phyloP scores from a whole-genome alignment of 2,113 vertebrate species.

The Scolopax mira region DNA sequence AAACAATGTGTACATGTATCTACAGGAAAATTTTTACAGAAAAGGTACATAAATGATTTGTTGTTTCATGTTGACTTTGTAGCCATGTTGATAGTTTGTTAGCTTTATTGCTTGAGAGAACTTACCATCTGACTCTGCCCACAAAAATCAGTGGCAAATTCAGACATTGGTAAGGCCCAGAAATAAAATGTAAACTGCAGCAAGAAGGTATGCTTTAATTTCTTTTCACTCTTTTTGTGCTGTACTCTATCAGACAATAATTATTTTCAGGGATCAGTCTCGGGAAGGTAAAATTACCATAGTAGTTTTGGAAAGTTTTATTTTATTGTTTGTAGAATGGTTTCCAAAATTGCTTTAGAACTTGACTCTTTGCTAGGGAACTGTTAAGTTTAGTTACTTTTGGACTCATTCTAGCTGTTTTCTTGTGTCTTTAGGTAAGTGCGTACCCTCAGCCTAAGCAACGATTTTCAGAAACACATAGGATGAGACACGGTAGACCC shows the following conservation, averaged over 20 bases:
- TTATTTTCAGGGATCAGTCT: background rate
- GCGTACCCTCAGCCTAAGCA: background rate
- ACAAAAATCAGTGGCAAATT: background rate
- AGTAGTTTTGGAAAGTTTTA: background rate
- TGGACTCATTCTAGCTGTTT: background rate
- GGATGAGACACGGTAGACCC: background rate
- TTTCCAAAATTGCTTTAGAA: background rate
- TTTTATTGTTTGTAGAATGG: background rate
- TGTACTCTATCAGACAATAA: background rate
- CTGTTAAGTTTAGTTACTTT: background rate
- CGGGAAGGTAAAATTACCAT: background rate
- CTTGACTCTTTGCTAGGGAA: background rate
- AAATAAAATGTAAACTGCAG: background rate
- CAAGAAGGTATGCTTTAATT: background rate
- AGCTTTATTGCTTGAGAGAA: background rate
- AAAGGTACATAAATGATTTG: background rate
- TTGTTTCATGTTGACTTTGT: background rate
- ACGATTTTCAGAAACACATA: background rate
- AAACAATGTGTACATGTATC: background rate
- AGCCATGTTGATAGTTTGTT: background rate
- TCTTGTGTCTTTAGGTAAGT: background rate
- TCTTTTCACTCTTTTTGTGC: background rate
- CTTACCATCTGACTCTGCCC: background rate
- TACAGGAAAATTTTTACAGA: background rate
- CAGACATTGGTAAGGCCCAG: background rate